phyloP scores from a whole-genome alignment of 2,797 vertebrate species.

The Pseudochromis fuscus region DNA sequence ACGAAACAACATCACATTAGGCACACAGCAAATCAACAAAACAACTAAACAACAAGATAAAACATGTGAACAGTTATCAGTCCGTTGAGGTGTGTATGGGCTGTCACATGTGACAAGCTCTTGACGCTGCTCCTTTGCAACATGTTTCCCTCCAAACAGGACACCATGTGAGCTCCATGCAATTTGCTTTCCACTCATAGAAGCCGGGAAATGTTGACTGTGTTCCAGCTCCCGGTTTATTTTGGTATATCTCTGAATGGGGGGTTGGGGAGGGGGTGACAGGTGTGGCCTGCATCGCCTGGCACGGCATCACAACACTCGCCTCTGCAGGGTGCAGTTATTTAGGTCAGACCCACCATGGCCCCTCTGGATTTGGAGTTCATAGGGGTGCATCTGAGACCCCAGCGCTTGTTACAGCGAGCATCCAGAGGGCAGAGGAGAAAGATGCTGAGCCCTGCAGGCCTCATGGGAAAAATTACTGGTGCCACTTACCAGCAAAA shows the following conservation, averaged over 20 bases:
- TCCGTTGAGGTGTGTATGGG: background rate
- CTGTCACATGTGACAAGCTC: background rate
- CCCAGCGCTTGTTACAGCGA: slow-evolving; percentile 25
- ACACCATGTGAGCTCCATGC: slow-evolving; percentile 26
- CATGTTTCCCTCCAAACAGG: slow-evolving; percentile 32
- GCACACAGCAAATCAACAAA: too few species aligned
- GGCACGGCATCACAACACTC: slow-evolving; percentile 52
- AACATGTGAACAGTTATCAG: background rate
- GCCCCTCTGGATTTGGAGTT: slow-evolving; percentile 19
- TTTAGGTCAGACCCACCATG: slow-evolving; percentile 63
- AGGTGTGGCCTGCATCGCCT: slow-evolving; percentile 72
- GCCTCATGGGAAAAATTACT: slow-evolving; percentile 47
- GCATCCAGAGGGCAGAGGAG: slow-evolving; percentile 30
- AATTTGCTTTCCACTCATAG: slow-evolving; percentile 33
- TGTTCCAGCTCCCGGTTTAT: slow-evolving; percentile 69
- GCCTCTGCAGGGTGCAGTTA: slow-evolving; percentile 53
- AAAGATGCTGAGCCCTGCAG: slow-evolving; percentile 3
- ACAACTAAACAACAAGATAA: too few species aligned
- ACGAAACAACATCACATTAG: too few species aligned
- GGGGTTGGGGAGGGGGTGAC: slow-evolving; percentile 38
- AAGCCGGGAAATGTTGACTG: slow-evolving; percentile 52
- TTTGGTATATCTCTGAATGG: slow-evolving; percentile 68
- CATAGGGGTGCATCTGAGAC: slow-evolving; percentile 36
- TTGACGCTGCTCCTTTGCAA: background rate
- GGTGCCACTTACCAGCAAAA: slow-evolving; percentile 47